Base-by-base conservation (phyloP, 1,140 invertebrate genomes). In the Batillaria attramentaria region DNA sequence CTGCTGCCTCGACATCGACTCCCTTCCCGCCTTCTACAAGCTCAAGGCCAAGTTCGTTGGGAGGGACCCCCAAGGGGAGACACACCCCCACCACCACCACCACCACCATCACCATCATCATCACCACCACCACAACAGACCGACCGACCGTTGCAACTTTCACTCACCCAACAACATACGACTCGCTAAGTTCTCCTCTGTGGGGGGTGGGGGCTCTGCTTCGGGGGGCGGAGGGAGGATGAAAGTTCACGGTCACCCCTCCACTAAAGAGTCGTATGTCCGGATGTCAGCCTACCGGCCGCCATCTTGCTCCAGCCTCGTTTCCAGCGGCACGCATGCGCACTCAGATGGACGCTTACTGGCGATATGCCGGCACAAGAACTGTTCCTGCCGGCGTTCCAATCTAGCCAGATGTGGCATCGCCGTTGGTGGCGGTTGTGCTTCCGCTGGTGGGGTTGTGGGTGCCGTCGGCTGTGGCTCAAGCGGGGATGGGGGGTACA, bases 261-360 rank as follows among this genome's bases (percentile, higher is more conserved):
- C 82, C 35, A 84, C 82, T 33, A 81, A 81, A n/a, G 82, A 84
- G 50, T 78, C 80, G 1, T 66, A 62, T 5, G 46, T 72, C 54
- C 69, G 54, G 50, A 69, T 77, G 75, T 70, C 79, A 41, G 39
- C 73, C 66, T n/a, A 13, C 20, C 42, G 46, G 33, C 42, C 76
- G 28, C 10, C 54, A 3, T 50, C 73, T 33, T 70, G 33, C 66
- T 72, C 46, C 50, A 54, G 41, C 33, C 57, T 46, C 72, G 43
- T 57, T 35, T 73, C 65, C 60, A 74, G 78, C 62, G 66, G 68
- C 75, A 70, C 78, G 68, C 82, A 84, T 78, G 80, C 82, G 35
- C 82, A 84, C 43, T 84, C 82, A n/a, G 82, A 84, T 50, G 82
- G 82, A n/a, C 74, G 82, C 31, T 60, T 84, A 60, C 72, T 79